phyloP scores from a whole-genome alignment of 2,888 invertebrate genomes.

The Drepanosiphum platanoidis region DNA sequence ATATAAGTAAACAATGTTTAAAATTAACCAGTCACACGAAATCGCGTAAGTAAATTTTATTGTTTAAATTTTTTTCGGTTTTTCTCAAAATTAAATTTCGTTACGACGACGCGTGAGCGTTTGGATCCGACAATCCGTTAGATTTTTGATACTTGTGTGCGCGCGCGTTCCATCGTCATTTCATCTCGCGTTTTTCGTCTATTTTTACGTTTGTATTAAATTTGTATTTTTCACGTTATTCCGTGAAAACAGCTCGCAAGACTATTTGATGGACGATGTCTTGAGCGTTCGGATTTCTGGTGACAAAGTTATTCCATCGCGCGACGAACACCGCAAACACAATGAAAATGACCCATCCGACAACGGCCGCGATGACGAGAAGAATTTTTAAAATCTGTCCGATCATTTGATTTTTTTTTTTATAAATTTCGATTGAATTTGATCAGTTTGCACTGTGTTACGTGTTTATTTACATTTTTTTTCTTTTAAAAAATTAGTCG shows the following conservation, averaged over 20 bases:
- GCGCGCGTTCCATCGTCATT: no score
- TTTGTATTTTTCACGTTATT: neutral
- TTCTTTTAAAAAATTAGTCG: neutral
- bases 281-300: constrained; percentile 24
- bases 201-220: neutral
- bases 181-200: neutral
- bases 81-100: no score
- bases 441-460: no score
- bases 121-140: no score
- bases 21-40: no score
- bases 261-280: constrained; percentile 16
- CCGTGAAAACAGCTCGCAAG: neutral
- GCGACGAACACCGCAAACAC: neutral
- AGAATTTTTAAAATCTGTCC: neutral
- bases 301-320: neutral
- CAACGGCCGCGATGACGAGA: neutral
- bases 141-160: neutral
- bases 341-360: constrained; percentile 34
- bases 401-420: neutral
- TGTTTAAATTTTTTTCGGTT: no score
- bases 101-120: no score
- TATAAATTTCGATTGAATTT: neutral
- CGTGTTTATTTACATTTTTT: neutral
- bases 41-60: no score
- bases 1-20: no score